Conservation (phyloP, 2,113 vertebrate genomes). For the Proteles cristata region DNA sequence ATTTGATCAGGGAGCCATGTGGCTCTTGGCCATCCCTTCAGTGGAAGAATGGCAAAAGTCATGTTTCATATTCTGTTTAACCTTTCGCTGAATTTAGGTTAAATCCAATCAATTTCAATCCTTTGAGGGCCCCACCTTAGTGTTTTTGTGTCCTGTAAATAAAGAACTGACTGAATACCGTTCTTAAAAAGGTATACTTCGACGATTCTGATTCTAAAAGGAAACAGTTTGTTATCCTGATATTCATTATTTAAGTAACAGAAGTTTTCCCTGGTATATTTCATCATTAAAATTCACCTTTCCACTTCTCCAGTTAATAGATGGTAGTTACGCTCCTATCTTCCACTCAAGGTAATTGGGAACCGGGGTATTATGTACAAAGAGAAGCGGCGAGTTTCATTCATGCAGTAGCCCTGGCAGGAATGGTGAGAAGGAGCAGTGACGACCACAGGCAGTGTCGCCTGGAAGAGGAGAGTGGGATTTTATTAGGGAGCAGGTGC, state of each 20-base stretch:
- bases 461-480: background rate
- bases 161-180: background rate
- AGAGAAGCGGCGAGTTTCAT: background rate
- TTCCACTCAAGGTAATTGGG: background rate
- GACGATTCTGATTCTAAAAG: background rate
- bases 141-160: background rate
- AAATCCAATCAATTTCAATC: background rate
- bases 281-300: constrained; percentile 14
- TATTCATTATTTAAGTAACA: background rate
- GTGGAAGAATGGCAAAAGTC: background rate
- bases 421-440: background rate
- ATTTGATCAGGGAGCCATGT: background rate
- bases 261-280: background rate
- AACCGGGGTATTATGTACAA: background rate
- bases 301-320: background rate
- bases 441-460: too few relatives aligned
- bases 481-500: background rate
- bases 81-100: constrained; percentile 16
- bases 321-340: background rate
- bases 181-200: background rate
- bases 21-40: background rate
- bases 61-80: background rate
- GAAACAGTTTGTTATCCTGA: background rate
- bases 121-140: background rate
- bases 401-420: background rate